A percentile compares a stretch with the other conserved stretches of the same genome.
phyloP scores from a whole-genome alignment of 2,888 invertebrate genomes.

The Cordilura impudica region DNA sequence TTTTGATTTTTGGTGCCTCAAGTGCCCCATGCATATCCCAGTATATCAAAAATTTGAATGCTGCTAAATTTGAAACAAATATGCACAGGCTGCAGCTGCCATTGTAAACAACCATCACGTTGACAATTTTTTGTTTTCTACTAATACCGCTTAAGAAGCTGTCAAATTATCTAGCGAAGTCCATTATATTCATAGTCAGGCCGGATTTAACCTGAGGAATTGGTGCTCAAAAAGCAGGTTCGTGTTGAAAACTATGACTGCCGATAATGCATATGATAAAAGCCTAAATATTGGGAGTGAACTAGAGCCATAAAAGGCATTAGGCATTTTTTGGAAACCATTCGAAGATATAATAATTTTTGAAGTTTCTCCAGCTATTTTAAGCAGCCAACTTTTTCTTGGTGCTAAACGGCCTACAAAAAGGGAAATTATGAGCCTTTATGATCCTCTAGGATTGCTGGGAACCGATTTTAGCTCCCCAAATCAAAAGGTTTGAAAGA shows the following conservation, averaged over 20 bases:
- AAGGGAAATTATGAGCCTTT: constrained; percentile 45
- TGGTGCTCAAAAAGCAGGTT: constrained; percentile 3
- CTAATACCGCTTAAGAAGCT: constrained; percentile 9
- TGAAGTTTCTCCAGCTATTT: constrained; percentile 10
- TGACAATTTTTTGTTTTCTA: constrained; percentile 22
- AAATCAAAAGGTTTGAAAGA: not conserved
- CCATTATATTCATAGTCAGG: not conserved
- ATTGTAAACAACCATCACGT: too few species aligned
- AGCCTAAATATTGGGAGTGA: not conserved
- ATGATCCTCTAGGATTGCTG: constrained; percentile 43
- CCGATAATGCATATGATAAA: not conserved
- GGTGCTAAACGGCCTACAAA: constrained; percentile 26
- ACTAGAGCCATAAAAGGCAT: not conserved
- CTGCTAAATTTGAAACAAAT: constrained; percentile 9
- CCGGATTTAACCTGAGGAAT: constrained; percentile 27
- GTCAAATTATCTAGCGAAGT: constrained; percentile 10
- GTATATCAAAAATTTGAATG: constrained; percentile 37
- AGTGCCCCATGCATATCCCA: constrained; percentile 31
- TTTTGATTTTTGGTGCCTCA: constrained; percentile 24
- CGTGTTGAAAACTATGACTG: not conserved
- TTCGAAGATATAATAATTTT: not conserved
- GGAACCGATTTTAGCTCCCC: not conserved
- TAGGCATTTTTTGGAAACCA: constrained; percentile 4
- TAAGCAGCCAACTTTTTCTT: constrained; percentile 5
- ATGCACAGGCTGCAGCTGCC: constrained; percentile 18